Evolutionary conservation across 2,888 invertebrate genomes (phyloP), one percentile per base, ranked within the genome.

Genomic region (Nomada fucata): DNA sequence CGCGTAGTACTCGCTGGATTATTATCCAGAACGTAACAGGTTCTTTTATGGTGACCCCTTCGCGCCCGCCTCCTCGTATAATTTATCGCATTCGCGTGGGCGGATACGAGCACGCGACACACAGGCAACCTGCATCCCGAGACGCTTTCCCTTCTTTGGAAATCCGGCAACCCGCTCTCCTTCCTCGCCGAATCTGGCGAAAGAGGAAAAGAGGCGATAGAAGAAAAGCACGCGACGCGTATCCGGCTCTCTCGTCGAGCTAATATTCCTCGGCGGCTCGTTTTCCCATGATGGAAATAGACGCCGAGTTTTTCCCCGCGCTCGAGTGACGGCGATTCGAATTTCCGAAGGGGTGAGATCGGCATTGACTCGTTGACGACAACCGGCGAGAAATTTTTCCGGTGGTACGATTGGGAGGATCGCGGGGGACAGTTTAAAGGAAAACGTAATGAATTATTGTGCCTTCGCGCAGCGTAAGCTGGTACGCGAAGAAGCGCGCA

Each of bases 111-210:
- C 77, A 61, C 77, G 65, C 82, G 83, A 83, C 74, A 79, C 77
- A 75, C 85, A 65, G 84, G 84, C 88, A 88, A 90, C 88, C 82
- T 86, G 90, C 88, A 71, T 69, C 61, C 70, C 76, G 79, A 77
- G 64, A 76, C 77, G 85, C 86, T 92, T 92, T 90, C 86, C 93
- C 93, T 92, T 93, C 92, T 93, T 91, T 90, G 92, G 92, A 92
- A 92, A 92, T 92, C 91, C 91, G 89, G 90, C 87, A 90, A 79
- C 81, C 73, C 68, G 55, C 63, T 61, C 44, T 36, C 57, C 60
- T 47, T 36, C 53, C 15, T 15, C 23, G 2, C 13, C 44, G n/a
- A 55, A 26, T 18, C 26, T 42, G n/a, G 0, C 18, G 47, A 50
- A 74, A 59, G 55, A 67, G 55, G 23, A n/a, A 76, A 52, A 53